Percentiles rank a stretch among this genome's conserved stretches.
phyloP scores from a whole-genome alignment of 2,113 vertebrate species.

The Gulo gulo region DNA sequence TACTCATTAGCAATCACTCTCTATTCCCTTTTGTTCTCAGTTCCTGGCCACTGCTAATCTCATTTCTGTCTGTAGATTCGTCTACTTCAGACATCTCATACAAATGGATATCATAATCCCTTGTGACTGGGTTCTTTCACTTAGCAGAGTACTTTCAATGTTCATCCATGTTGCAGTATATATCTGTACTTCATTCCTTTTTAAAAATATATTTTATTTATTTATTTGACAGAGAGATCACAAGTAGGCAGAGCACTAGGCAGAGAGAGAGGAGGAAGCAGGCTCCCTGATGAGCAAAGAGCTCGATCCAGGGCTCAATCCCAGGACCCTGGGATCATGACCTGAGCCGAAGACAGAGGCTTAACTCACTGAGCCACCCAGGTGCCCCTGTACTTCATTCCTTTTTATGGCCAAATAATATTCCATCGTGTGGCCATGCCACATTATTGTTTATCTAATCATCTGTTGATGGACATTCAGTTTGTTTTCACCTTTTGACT shows the following conservation, averaged over 20 bases:
- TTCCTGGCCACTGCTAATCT: neutral
- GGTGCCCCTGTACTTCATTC: neutral
- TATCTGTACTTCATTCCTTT: neutral
- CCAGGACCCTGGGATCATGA: too few relatives aligned
- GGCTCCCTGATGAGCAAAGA: too few relatives aligned
- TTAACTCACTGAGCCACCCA: too few relatives aligned
- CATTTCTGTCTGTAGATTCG: neutral
- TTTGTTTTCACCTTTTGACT: neutral
- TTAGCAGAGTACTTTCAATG: neutral
- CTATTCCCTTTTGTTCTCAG: neutral
- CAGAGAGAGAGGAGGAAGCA: too few relatives aligned
- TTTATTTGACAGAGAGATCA: too few relatives aligned
- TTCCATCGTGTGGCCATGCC: neutral
- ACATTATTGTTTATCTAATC: neutral
- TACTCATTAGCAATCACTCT: neutral
- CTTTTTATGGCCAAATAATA: constrained; percentile 1
- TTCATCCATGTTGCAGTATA: neutral
- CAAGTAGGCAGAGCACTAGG: too few relatives aligned
- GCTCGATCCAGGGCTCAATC: too few relatives aligned
- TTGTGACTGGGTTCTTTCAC: neutral
- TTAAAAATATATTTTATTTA: too few relatives aligned
- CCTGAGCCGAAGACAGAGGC: too few relatives aligned
- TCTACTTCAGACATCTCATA: neutral
- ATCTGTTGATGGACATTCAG: neutral
- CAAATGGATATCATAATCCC: neutral